Evolutionary conservation across 64 coral and sea anemone species (phyloP).

Genomic region (Stylophora pistillata): DNA sequence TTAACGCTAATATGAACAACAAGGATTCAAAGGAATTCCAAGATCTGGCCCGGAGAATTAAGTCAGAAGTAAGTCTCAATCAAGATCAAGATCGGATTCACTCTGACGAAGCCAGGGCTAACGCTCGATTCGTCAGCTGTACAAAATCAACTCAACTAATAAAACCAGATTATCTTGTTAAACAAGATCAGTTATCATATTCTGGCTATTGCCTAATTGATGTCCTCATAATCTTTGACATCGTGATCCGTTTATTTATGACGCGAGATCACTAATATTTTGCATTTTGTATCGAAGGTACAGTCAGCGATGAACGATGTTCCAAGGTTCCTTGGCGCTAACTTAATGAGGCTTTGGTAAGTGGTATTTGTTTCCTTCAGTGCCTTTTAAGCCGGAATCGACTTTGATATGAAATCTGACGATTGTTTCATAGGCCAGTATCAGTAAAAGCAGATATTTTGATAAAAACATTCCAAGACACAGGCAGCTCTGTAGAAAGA

Average conservation of each 20-base stretch:
- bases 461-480: constrained; percentile 40
- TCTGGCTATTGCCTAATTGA: too few species aligned
- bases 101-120: too few species aligned
- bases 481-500: constrained; percentile 23
- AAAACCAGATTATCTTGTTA: too few species aligned
- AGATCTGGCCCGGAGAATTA: not conserved
- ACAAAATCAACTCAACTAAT: too few species aligned
- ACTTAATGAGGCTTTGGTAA: not conserved
- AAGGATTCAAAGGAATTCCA: constrained; percentile 32
- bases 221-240: not conserved
- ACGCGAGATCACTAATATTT: not conserved
- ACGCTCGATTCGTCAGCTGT: too few species aligned
- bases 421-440: constrained; percentile 30
- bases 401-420: not conserved
- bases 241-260: not conserved
- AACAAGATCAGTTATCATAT: too few species aligned
- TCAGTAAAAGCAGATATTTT: constrained; percentile 60
- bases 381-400: not conserved
- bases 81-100: too few species aligned
- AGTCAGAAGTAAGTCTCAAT: not conserved
- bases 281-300: not conserved
- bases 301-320: not conserved
- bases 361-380: not conserved
- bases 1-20: constrained; percentile 16
- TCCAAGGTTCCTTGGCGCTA: not conserved